Conservation (phyloP, 2,888 invertebrate species). For the Amphimallon solstitiale region DNA sequence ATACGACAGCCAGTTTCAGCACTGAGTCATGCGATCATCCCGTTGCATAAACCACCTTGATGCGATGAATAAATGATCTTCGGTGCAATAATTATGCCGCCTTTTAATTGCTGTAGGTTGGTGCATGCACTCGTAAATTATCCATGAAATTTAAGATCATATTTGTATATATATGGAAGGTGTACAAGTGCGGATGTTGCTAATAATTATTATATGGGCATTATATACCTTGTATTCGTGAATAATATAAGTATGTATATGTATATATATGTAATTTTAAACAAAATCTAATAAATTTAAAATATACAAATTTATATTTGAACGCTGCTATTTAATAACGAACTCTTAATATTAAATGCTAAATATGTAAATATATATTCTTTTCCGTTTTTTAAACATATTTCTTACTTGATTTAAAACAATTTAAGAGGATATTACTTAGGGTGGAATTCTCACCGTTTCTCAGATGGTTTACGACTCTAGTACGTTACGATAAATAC, state of each 20-base stretch:
- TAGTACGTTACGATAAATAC: too few species aligned
- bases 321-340: too few species aligned
- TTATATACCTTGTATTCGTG: background rate
- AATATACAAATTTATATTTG: too few species aligned
- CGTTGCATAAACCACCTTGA: slow-evolving; percentile 9
- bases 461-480: too few species aligned
- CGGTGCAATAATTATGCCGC: slow-evolving; percentile 32
- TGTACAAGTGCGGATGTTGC: slow-evolving; percentile 17
- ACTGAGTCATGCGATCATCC: slow-evolving; percentile 36
- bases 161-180: slow-evolving; percentile 2
- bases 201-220: slow-evolving; percentile 24
- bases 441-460: too few species aligned
- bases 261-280: too few species aligned
- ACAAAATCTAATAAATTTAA: too few species aligned
- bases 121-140: slow-evolving; percentile 36
- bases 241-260: slow-evolving; percentile 16
- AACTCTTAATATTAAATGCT: too few species aligned
- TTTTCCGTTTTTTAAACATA: too few species aligned
- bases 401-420: too few species aligned
- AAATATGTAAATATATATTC: too few species aligned
- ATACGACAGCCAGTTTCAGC: slow-evolving; percentile 39
- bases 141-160: slow-evolving; percentile 34
- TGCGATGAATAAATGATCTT: slow-evolving; percentile 29
- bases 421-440: too few species aligned
- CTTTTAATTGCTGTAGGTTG: slow-evolving; percentile 39